Percentiles rank a stretch among this genome's conserved stretches.
These are phyloP conservation scores for Eubasilissa regina DNA, from an alignment of 1,140 invertebrate genomes.

Conservation along the genomic window DNA sequence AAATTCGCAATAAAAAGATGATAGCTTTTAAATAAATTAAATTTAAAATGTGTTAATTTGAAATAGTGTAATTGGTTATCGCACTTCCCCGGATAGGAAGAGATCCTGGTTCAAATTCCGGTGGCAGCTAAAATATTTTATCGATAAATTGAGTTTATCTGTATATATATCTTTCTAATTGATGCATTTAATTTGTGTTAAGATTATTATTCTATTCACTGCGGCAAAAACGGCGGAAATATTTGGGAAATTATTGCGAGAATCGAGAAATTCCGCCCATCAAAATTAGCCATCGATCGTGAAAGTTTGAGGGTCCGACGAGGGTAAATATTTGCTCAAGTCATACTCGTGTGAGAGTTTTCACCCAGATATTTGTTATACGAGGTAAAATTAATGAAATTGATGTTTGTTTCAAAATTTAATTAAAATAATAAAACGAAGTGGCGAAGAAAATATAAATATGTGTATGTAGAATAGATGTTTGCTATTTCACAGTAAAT, in stretches of 20 bases:
- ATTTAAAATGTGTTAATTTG: too few relatives aligned
- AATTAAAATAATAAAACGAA: constrained; percentile 29
- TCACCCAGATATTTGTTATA: constrained; percentile 10
- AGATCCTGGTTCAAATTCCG: too few relatives aligned
- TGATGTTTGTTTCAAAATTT: constrained; percentile 25
- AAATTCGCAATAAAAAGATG: too few relatives aligned
- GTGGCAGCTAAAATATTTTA: too few relatives aligned
- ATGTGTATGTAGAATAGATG: background rate
- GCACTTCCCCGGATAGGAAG: too few relatives aligned
- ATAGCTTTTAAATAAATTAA: too few relatives aligned
- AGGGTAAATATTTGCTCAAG: constrained; percentile 22
- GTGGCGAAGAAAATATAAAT: background rate
- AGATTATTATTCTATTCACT: too few relatives aligned
- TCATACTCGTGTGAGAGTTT: constrained; percentile 18
- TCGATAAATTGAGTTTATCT: too few relatives aligned
- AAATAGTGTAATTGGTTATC: too few relatives aligned
- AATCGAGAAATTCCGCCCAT: background rate
- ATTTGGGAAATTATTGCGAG: background rate
- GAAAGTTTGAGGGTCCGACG: constrained; percentile 12
- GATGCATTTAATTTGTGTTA: too few relatives aligned
- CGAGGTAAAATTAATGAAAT: constrained; percentile 17
- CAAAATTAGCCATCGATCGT: constrained; percentile 8
- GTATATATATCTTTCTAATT: too few relatives aligned
- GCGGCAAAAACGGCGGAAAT: background rate
- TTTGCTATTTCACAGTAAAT: constrained; percentile 5